Evolutionary conservation across 2,113 vertebrate genomes (phyloP).

Genomic region (Malaclemys terrapin): DNA sequence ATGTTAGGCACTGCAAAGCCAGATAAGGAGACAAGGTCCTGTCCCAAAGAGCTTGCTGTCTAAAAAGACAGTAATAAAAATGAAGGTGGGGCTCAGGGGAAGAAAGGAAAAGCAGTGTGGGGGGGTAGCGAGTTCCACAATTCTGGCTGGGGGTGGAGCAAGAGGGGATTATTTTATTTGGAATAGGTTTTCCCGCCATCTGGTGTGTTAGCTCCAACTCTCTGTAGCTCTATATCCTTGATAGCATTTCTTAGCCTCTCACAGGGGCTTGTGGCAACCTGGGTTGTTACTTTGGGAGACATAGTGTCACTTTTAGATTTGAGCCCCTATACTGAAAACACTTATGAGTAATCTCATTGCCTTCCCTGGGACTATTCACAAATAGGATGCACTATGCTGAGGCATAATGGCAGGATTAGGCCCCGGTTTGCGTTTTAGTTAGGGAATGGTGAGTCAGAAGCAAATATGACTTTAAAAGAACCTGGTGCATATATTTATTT

Average conservation of each 20-base stretch:
- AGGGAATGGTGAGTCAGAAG: not conserved
- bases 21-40: not conserved
- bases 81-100: not conserved
- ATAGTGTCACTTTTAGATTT: not conserved
- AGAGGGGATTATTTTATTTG: not conserved
- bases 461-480: accelerated
- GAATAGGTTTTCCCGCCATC: not conserved
- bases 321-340: not conserved
- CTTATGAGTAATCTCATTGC: not conserved
- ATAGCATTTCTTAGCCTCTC: not conserved
- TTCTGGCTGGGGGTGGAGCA: not conserved
- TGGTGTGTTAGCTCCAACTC: not conserved
- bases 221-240: not conserved
- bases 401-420: not conserved
- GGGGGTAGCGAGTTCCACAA: not conserved
- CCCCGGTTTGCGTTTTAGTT: not conserved
- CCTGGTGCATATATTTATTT: not conserved
- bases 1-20: not conserved
- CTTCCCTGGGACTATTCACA: not conserved
- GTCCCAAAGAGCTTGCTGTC: not conserved
- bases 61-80: not conserved
- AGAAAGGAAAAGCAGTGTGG: not conserved
- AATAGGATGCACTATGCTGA: not conserved
- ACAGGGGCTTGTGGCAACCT: not conserved
- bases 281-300: not conserved